Conservation (phyloP, 2,113 vertebrate species). For the Lichenostomus cassidix region DNA sequence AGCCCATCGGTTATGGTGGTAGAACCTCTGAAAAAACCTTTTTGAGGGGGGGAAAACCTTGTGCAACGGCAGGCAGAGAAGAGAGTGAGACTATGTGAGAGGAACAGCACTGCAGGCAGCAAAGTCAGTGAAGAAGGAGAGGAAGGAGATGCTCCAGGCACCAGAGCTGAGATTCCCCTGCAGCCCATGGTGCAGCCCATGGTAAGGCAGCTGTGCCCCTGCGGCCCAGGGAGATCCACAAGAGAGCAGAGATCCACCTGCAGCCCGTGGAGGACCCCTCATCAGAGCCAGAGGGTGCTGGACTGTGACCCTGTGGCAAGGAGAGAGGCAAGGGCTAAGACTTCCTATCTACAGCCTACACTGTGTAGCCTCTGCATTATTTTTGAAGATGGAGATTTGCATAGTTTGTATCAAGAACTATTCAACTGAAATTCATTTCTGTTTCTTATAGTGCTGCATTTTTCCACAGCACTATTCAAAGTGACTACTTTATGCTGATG, state of each 20-base stretch:
- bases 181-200: rapidly evolving
- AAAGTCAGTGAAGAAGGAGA: not conserved
- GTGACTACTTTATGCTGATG: rapidly evolving
- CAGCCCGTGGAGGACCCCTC: rapidly evolving
- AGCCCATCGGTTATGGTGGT: rapidly evolving
- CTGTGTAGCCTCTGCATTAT: not conserved
- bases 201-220: not conserved
- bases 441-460: not conserved
- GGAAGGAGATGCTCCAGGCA: rapidly evolving
- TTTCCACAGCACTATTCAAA: not conserved
- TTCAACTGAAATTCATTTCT: not conserved
- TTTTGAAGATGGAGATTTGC: not conserved
- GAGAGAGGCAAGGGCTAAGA: not conserved
- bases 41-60: not conserved
- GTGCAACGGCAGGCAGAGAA: not conserved
- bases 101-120: not conserved
- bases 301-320: rapidly evolving
- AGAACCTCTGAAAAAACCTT: rapidly evolving
- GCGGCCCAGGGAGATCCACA: not conserved
- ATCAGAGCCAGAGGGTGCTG: too few relatives aligned
- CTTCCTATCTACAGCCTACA: too few relatives aligned
- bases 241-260: not conserved
- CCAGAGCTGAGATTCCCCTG: not conserved
- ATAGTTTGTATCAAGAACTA: not conserved
- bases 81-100: not conserved